Conservation (phyloP, 2,888 invertebrate species). For the Zonitis immaculata region DNA sequence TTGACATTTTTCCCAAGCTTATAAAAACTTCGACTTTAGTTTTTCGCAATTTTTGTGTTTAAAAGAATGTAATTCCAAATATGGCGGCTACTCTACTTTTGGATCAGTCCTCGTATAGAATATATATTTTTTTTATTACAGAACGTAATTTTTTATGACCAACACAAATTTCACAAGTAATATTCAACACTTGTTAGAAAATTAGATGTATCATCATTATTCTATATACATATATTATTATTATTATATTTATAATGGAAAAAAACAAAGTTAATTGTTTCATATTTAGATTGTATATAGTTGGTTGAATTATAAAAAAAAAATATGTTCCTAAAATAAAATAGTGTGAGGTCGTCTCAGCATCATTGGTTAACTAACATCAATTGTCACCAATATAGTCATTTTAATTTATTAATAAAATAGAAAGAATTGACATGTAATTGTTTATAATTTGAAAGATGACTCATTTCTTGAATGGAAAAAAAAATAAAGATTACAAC, state of each 20-base stretch:
- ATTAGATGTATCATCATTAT: not conserved
- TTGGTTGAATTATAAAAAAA: not conserved
- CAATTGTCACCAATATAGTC: conserved; percentile 1
- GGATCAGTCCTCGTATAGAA: too few species aligned
- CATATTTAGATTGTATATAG: not conserved
- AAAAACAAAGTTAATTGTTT: too few species aligned
- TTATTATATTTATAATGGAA: too few species aligned
- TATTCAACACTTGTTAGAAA: not conserved
- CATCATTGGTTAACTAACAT: not conserved
- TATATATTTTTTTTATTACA: not conserved
- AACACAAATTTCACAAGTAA: not conserved
- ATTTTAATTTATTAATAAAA: conserved; percentile 1
- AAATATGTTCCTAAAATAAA: conserved; percentile 1
- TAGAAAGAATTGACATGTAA: not conserved
- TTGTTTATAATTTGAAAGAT: not conserved
- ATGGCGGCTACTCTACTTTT: too few species aligned
- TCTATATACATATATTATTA: too few species aligned
- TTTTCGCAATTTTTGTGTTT: too few species aligned
- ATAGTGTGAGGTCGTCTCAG: not conserved
- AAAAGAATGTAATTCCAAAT: too few species aligned
- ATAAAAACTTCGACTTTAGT: too few species aligned
- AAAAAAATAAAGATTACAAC: too few species aligned
- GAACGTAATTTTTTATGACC: not conserved
- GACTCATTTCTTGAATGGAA: not conserved
- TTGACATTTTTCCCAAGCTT: too few species aligned